phyloP scores from a whole-genome alignment of 2,888 invertebrate genomes.

The Urechis unicinctus region DNA sequence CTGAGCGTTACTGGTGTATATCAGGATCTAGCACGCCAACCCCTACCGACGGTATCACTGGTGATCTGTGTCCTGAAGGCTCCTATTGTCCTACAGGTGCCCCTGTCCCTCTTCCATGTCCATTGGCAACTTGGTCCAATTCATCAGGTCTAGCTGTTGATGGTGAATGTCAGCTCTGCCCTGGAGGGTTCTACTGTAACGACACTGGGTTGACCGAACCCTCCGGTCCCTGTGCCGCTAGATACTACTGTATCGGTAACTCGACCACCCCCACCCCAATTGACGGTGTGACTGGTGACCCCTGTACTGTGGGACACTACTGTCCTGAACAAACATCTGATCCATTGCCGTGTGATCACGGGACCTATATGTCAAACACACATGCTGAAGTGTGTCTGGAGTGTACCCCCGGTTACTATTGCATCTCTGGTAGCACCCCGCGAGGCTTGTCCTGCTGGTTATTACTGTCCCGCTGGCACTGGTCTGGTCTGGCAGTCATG shows the following conservation, averaged over 20 bases:
- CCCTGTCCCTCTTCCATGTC: conserved; percentile 32
- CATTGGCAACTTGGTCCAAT: conserved; percentile 37
- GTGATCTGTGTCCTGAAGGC: conserved; percentile 36
- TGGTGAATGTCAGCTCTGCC: conserved; percentile 35
- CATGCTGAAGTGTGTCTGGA: conserved; percentile 32
- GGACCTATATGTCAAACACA: conserved; percentile 38
- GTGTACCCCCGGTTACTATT: conserved; percentile 43
- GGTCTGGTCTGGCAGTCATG: conserved; percentile 38
- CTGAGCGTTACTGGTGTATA: conserved; percentile 42
- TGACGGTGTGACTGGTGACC: conserved; percentile 38
- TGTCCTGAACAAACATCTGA: conserved; percentile 37
- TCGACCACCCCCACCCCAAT: conserved; percentile 32
- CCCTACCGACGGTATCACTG: conserved; percentile 37
- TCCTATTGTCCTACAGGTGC: conserved; percentile 36
- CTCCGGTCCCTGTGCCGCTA: conserved; percentile 32
- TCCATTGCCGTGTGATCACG: conserved; percentile 34
- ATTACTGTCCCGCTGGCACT: conserved; percentile 42
- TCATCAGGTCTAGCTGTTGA: conserved; percentile 31
- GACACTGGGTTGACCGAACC: conserved; percentile 33
- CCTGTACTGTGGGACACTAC: conserved; percentile 37
- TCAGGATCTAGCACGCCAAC: conserved; percentile 33
- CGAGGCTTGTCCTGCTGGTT: conserved; percentile 37
- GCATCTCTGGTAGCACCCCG: conserved; percentile 29
- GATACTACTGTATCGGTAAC: conserved; percentile 35
- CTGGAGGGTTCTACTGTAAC: conserved; percentile 41